Conservation (phyloP, 2,888 invertebrate genomes). For the Acanthacorydalis orientalis region DNA sequence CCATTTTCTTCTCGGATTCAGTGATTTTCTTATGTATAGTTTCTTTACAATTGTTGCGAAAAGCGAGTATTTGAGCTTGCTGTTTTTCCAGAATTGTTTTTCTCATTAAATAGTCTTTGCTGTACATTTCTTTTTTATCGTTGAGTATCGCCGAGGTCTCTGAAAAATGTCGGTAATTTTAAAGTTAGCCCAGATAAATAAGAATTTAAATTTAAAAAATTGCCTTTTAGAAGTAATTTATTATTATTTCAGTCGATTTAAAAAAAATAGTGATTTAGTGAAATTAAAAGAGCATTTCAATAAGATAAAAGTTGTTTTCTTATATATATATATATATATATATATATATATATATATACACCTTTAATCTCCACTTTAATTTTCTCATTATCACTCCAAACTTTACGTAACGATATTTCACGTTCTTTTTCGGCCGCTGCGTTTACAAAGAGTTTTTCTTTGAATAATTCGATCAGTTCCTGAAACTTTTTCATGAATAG, state of each 20-base stretch:
- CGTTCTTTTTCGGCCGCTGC: slow-evolving; percentile 30
- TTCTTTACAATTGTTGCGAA: slow-evolving; percentile 15
- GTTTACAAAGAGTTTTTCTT: slow-evolving; percentile 25
- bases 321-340: slow-evolving; percentile 1
- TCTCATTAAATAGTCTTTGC: slow-evolving; percentile 18
- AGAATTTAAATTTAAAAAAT: too few relatives aligned
- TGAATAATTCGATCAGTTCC: too few relatives aligned
- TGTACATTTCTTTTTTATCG: slow-evolving; percentile 21
- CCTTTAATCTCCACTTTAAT: slow-evolving; percentile 22
- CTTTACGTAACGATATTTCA: slow-evolving; percentile 26
- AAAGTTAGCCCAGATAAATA: slow-evolving; percentile 6
- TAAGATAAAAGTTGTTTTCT: too few relatives aligned
- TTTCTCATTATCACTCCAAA: slow-evolving; percentile 27
- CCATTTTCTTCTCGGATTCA: slow-evolving; percentile 36
- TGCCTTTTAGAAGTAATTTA: too few relatives aligned
- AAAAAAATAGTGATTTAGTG: too few relatives aligned
- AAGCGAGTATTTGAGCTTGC: slow-evolving; percentile 16
- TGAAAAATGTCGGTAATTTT: too few relatives aligned
- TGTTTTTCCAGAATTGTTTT: slow-evolving; percentile 22
- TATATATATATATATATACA: slow-evolving; percentile 2
- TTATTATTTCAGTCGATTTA: too few relatives aligned
- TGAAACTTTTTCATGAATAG: too few relatives aligned
- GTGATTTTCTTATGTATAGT: slow-evolving; percentile 14
- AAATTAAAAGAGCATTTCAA: too few relatives aligned
- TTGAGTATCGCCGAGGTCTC: slow-evolving; percentile 19